These are phyloP conservation scores for Zaprionus camerounensis DNA, from an alignment of 1,140 invertebrate species.

Conservation along the genomic window DNA sequence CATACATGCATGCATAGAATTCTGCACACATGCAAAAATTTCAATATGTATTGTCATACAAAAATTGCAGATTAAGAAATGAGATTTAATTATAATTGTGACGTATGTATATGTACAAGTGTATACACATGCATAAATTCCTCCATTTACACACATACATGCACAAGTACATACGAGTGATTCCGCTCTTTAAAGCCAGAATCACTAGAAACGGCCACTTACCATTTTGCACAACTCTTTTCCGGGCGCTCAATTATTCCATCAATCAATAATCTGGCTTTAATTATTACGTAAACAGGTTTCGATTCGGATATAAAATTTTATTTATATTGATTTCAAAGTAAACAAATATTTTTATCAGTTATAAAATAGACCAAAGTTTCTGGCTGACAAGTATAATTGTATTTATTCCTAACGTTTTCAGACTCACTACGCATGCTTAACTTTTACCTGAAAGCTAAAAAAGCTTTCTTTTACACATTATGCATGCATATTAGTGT, in stretches of 20 bases:
- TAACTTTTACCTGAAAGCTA: slow-evolving; percentile 25
- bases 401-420: slow-evolving; percentile 77
- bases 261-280: slow-evolving; percentile 15
- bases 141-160: slow-evolving; percentile 4
- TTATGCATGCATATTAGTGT: background rate
- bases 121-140: slow-evolving; percentile 9
- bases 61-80: background rate
- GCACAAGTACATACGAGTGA: slow-evolving; percentile 4
- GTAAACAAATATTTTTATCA: slow-evolving; percentile 41
- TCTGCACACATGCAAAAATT: background rate
- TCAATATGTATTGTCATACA: slow-evolving; percentile 5
- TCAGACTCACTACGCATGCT: slow-evolving; percentile 55
- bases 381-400: slow-evolving; percentile 71
- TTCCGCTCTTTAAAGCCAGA: slow-evolving; percentile 11
- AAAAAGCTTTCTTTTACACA: background rate
- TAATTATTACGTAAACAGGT: slow-evolving; percentile 20
- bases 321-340: slow-evolving; percentile 25
- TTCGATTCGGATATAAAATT: slow-evolving; percentile 18
- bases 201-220: slow-evolving; percentile 33
- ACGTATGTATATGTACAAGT: slow-evolving; percentile 14
- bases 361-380: slow-evolving; percentile 64
- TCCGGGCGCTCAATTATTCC: slow-evolving; percentile 26
- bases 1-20: background rate
- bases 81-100: slow-evolving; percentile 17
- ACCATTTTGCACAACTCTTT: slow-evolving; percentile 57